Percentiles rank a stretch among this genome's conserved stretches.
These are phyloP conservation scores for Silurus lanzhouensis DNA, from an alignment of 2,797 vertebrate genomes.

Conservation along the genomic window DNA sequence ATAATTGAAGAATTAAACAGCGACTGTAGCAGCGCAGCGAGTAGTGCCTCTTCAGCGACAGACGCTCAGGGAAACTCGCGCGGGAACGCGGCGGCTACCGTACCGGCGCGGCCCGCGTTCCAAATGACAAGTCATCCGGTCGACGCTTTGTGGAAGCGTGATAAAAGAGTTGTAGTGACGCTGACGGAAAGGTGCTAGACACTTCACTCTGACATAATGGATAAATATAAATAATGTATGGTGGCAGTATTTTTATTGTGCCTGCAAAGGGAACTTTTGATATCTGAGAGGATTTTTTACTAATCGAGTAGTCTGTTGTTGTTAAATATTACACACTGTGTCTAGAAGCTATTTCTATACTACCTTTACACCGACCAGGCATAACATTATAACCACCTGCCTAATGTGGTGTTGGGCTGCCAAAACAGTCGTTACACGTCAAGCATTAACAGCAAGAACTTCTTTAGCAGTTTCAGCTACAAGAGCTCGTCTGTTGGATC, in stretches of 20 bases:
- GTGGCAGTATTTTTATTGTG: not conserved
- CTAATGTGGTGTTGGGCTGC: too few species aligned
- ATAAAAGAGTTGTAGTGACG: slow-evolving; percentile 32
- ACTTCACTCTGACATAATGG: slow-evolving; percentile 31
- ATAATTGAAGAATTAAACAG: slow-evolving; percentile 88
- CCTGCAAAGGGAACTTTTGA: not conserved
- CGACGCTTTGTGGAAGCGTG: slow-evolving; percentile 24
- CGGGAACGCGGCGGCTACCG: not conserved
- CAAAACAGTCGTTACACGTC: too few species aligned
- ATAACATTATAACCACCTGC: too few species aligned
- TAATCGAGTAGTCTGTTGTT: not conserved
- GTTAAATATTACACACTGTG: not conserved
- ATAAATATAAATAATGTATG: slow-evolving; percentile 31
- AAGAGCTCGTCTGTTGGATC: too few species aligned
- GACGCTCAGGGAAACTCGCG: slow-evolving; percentile 35
- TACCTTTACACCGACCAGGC: too few species aligned
- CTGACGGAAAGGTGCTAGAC: slow-evolving; percentile 24
- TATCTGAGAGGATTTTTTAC: not conserved
- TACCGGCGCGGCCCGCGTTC: slow-evolving; percentile 18
- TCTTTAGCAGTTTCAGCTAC: too few species aligned
- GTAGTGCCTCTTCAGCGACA: slow-evolving; percentile 56
- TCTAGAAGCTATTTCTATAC: not conserved
- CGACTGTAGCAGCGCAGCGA: slow-evolving; percentile 63
- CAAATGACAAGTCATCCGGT: slow-evolving; percentile 38
- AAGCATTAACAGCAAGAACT: too few species aligned